These are phyloP conservation scores for Macrostomum lignano DNA, from an alignment of 1,140 invertebrate species.

Conservation along the genomic window DNA sequence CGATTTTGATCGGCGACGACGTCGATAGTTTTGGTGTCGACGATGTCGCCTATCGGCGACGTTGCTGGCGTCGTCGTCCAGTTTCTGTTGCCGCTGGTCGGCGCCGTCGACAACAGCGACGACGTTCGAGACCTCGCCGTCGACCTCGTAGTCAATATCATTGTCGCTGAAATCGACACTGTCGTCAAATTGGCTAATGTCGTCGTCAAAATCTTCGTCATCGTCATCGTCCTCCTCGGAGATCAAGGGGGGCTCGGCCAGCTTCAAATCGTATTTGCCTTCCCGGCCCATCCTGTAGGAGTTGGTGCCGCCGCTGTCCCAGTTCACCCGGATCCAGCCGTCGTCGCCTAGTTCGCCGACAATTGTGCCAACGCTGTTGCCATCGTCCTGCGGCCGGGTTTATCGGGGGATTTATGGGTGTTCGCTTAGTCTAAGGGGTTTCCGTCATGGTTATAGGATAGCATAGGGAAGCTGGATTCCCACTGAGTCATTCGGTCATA, in stretches of 20 bases:
- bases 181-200: constrained; percentile 4
- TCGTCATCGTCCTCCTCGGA: constrained; percentile 31
- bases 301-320: constrained; percentile 76
- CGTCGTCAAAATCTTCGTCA: no score
- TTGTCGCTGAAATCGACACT: constrained; percentile 4
- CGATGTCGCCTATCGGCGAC: no score
- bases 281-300: constrained; percentile 92
- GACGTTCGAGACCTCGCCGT: no score
- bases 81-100: no score
- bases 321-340: constrained; percentile 84
- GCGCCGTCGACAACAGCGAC: no score
- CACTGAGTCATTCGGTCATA: no score
- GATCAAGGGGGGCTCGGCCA: constrained; percentile 48
- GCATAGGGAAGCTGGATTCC: no score
- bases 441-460: neutral
- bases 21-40: no score
- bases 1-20: no score
- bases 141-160: no score
- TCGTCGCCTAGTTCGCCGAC: constrained; percentile 72
- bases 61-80: no score
- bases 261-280: constrained; percentile 66
- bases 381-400: neutral
- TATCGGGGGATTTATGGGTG: neutral
- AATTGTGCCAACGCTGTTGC: constrained; percentile 48
- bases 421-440: neutral